phyloP scores from a whole-genome alignment of 92 coral and sea anemone species.

The Parazoanthus swiftii region DNA sequence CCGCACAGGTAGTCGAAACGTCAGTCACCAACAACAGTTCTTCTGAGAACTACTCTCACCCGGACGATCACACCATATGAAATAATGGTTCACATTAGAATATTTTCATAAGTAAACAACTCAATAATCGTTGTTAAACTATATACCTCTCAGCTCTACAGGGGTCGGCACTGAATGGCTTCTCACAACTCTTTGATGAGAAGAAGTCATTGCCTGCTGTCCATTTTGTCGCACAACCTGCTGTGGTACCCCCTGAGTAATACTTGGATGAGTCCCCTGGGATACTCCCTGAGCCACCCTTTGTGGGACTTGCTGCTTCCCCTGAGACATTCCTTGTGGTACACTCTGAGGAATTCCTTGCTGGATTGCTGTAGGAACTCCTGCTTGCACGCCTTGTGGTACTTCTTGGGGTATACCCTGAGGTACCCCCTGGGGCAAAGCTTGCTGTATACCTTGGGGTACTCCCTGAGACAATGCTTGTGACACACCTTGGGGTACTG shows the following conservation, averaged over 20 bases:
- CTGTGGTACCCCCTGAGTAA: slow-evolving; percentile 11
- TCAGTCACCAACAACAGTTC: too few species aligned
- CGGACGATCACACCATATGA: too few species aligned
- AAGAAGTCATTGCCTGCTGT: slow-evolving; percentile 10
- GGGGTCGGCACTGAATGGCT: not conserved
- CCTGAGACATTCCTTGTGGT: not conserved
- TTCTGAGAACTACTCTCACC: too few species aligned
- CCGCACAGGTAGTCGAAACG: too few species aligned
- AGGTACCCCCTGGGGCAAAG: not conserved
- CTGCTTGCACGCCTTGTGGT: not conserved
- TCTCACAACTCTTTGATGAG: slow-evolving; percentile 19
- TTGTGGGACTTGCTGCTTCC: slow-evolving; percentile 25
- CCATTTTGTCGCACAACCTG: slow-evolving; percentile 13
- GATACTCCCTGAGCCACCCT: slow-evolving; percentile 1
- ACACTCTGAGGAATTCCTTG: not conserved
- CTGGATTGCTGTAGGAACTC: not conserved
- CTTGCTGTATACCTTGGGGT: slow-evolving; percentile 1
- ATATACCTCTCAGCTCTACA: slow-evolving; percentile 12
- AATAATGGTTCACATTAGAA: too few species aligned
- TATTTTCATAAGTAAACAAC: too few species aligned
- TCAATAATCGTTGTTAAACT: too few species aligned
- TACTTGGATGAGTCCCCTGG: slow-evolving; percentile 1
- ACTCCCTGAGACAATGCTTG: slow-evolving; percentile 24
- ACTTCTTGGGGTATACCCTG: not conserved
- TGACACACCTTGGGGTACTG: slow-evolving; percentile 28